Evolutionary conservation across 1,140 invertebrate genomes (phyloP).

Genomic region (Orussus abietinus): DNA sequence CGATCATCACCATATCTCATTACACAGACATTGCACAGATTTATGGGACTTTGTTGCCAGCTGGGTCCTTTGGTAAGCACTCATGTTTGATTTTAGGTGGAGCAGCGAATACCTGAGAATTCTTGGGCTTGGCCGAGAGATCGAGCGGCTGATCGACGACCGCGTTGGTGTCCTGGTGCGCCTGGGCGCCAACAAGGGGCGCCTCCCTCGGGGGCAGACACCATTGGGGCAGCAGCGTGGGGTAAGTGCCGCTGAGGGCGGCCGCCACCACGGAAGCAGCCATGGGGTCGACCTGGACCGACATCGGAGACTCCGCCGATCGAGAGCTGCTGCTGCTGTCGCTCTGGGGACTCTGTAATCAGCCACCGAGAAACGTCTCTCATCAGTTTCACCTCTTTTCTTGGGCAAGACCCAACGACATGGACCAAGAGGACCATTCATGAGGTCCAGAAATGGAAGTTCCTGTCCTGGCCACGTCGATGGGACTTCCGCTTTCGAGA

Average conservation of each 20-base stretch:
- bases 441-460: no score
- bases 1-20: no score
- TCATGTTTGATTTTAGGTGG: no score
- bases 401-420: no score
- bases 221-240: constrained; percentile 57
- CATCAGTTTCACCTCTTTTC: no score
- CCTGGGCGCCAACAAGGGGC: constrained; percentile 51
- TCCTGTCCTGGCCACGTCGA: no score
- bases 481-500: no score
- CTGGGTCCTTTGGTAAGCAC: no score
- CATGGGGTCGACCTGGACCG: constrained; percentile 57
- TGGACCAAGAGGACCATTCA: no score
- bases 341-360: constrained; percentile 49
- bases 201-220: constrained; percentile 53
- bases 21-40: no score
- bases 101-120: constrained; percentile 53
- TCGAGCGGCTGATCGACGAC: constrained; percentile 70
- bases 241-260: constrained; percentile 57
- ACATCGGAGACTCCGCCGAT: constrained; percentile 54
- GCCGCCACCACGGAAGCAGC: constrained; percentile 62
- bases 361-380: no score
- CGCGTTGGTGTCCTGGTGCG: constrained; percentile 48
- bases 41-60: no score
- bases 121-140: constrained; percentile 68
- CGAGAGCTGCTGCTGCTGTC: constrained; percentile 53